These are phyloP conservation scores for Neogobius melanostomus DNA, from an alignment of 2,113 vertebrate genomes.

Conservation along the genomic window DNA sequence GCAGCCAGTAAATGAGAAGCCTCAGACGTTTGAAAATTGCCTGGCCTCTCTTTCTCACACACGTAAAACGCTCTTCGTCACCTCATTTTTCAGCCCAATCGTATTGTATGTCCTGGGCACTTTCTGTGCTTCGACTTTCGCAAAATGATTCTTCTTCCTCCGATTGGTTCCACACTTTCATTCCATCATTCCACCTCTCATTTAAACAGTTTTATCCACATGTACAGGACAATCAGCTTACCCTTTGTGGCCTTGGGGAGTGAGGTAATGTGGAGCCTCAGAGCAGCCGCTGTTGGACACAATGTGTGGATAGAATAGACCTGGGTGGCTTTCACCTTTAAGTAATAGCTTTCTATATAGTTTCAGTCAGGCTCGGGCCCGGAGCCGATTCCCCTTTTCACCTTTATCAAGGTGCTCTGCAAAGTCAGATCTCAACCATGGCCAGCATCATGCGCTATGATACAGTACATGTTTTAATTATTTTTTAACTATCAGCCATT, in stretches of 20 bases:
- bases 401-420: slow-evolving; percentile 24
- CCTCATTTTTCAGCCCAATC: slow-evolving; percentile 64
- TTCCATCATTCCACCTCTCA: background rate
- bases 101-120: slow-evolving; percentile 3
- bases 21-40: slow-evolving; percentile 66
- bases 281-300: slow-evolving; percentile 11
- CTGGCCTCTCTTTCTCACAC: slow-evolving; percentile 41
- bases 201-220: slow-evolving; percentile 24
- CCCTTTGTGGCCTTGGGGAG: slow-evolving; percentile 18
- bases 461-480: background rate
- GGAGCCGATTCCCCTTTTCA: slow-evolving; percentile 41
- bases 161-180: background rate
- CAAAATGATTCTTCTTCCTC: slow-evolving; percentile 1
- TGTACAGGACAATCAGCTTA: slow-evolving; percentile 27
- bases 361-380: slow-evolving; percentile 51
- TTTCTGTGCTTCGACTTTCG: slow-evolving; percentile 10
- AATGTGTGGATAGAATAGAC: slow-evolving; percentile 39
- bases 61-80: slow-evolving; percentile 64
- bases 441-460: slow-evolving; percentile 3
- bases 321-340: slow-evolving; percentile 57
- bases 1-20: slow-evolving; percentile 60
- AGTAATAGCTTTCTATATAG: slow-evolving; percentile 67
- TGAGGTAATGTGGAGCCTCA: slow-evolving; percentile 45
- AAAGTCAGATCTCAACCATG: slow-evolving; percentile 27
- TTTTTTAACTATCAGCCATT: background rate